Evolutionary conservation across 2,113 vertebrate genomes (phyloP), one percentile per base, ranked within the genome.

Genomic region (Paracanthobrama guichenoti): DNA sequence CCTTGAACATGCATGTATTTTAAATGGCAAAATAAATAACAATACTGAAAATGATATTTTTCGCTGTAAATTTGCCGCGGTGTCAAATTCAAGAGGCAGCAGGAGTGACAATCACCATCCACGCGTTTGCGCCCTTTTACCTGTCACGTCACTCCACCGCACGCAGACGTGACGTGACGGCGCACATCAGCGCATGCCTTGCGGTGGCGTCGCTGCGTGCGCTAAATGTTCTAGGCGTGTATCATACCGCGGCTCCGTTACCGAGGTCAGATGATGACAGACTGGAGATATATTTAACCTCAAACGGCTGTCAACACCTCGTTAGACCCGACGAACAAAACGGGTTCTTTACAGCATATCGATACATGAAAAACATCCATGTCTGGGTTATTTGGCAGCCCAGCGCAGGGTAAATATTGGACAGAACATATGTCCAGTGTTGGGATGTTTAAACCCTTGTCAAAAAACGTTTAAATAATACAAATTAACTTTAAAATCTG

Each of bases 281-380:
- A 53, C 44, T 66, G 66, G 46, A 81, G 46, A 74, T 53, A 22
- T 2, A n/a, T 89, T 87, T 90, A 84, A 75, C 87, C 86, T 77
- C 80, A 77, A 60, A 89, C n/a, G 22, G 57, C 86, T 91, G 88
- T 91, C 91, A 89, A 39, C 90, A 74, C 87, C 89, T 91, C 79
- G 82, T 91, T 39, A 67, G 28, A 39, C 46, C 12, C 46, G 12
- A 3, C 12, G 12, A 13, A 48, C 46, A 48, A 48, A 48, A 48
- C 46, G 13, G 12, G 46, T 13, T 13, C 46, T 13, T 48, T 48
- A 13, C 12, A 48, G 46, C 3, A 12, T 13, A 48, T 48, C 12
- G 12, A 48, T 48, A 39, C 39, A 39, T 7, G 39, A 6, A 39
- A 39, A 39, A 7, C 39, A 39, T 7, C 39, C 39, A 39, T 39